A percentile compares a stretch with the other conserved stretches of the same genome.
These are phyloP conservation scores for Lethenteron reissneri DNA, from an alignment of 2,113 vertebrate species.

Conservation along the genomic window DNA sequence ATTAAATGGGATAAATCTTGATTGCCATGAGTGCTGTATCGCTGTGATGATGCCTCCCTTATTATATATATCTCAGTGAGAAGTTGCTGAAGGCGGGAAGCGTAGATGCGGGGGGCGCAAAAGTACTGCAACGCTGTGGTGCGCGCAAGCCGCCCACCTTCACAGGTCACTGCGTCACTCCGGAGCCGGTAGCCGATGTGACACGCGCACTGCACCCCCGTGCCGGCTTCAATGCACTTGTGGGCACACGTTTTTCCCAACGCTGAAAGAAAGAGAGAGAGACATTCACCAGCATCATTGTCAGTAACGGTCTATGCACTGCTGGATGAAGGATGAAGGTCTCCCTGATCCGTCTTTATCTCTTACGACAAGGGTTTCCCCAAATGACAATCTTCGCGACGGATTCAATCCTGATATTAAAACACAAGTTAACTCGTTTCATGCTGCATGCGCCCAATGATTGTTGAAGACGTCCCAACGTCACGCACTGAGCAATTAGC, in stretches of 20 bases:
- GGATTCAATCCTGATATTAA: too few relatives aligned
- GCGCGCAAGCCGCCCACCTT: slow-evolving; percentile 30
- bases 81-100: background rate
- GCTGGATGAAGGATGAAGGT: too few relatives aligned
- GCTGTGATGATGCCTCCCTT: background rate
- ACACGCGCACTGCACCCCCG: slow-evolving; percentile 43
- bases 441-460: too few relatives aligned
- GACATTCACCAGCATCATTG: too few relatives aligned
- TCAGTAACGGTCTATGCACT: too few relatives aligned
- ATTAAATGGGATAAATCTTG: background rate
- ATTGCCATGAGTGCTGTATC: background rate
- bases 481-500: too few relatives aligned
- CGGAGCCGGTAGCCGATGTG: slow-evolving; percentile 59
- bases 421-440: too few relatives aligned
- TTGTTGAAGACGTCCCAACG: too few relatives aligned
- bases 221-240: slow-evolving; percentile 40
- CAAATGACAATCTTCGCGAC: too few relatives aligned
- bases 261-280: too few relatives aligned
- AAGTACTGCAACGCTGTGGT: background rate
- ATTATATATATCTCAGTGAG: background rate
- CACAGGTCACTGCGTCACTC: slow-evolving; percentile 50
- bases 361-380: too few relatives aligned
- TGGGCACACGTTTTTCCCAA: slow-evolving; percentile 36
- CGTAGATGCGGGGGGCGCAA: background rate
- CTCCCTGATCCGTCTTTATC: too few relatives aligned